Conservation (phyloP, 2,888 invertebrate species). For the Steinernema hermaphroditum region DNA sequence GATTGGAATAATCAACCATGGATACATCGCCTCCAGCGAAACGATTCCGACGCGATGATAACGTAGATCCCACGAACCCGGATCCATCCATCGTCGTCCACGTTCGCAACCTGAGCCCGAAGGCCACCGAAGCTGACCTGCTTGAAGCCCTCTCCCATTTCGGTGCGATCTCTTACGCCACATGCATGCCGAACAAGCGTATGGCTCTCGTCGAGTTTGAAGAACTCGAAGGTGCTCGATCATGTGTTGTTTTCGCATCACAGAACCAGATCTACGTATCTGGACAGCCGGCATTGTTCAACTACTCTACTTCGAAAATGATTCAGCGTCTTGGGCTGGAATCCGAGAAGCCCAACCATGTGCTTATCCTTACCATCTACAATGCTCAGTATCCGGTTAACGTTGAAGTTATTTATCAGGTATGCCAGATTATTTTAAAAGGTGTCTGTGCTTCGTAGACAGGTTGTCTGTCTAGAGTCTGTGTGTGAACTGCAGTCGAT, state of each 20-base stretch:
- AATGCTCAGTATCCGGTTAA: conserved; percentile 98
- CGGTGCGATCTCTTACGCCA: conserved; percentile 67
- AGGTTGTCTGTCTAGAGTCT: too few species aligned
- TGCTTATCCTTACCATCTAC: conserved; percentile 92
- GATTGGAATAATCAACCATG: neutral
- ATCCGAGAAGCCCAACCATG: conserved; percentile 85
- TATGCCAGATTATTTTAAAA: too few species aligned
- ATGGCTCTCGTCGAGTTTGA: conserved; percentile 66
- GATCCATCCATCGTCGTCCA: conserved; percentile 70
- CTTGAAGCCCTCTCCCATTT: conserved; percentile 69
- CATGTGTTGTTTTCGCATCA: conserved; percentile 57
- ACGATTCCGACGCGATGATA: conserved; percentile 52
- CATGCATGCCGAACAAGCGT: conserved; percentile 56
- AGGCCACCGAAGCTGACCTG: conserved; percentile 69
- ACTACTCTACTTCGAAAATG: conserved; percentile 68
- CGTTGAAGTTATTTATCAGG: conserved; percentile 71
- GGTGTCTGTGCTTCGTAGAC: too few species aligned
- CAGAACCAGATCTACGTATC: conserved; percentile 67
- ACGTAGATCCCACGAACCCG: conserved; percentile 68
- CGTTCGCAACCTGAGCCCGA: conserved; percentile 68
- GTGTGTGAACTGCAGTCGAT: too few species aligned
- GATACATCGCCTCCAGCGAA: neutral
- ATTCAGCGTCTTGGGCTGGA: conserved; percentile 63
- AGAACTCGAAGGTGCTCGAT: conserved; percentile 57
- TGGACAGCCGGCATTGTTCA: conserved; percentile 68